Conservation (phyloP, 2,113 vertebrate genomes). For the Turdus rufiventris region DNA sequence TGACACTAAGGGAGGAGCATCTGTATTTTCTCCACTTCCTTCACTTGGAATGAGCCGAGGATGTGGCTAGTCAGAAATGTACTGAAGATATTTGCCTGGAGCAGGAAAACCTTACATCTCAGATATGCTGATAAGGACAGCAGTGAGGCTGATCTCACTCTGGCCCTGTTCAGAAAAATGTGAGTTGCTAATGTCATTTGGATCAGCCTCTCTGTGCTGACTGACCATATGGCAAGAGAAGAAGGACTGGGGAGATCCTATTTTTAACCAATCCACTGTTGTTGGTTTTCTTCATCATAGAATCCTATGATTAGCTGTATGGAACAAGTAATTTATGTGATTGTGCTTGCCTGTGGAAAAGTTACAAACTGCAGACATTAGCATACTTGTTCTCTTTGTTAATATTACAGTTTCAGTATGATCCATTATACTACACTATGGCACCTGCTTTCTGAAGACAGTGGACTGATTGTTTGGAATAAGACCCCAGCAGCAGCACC, state of each 20-base stretch:
- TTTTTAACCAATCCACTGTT: background rate
- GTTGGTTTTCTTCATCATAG: background rate
- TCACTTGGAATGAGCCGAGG: background rate
- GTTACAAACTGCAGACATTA: background rate
- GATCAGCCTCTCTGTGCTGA: background rate
- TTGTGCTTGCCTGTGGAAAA: background rate
- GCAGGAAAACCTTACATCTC: background rate
- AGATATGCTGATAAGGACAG: background rate
- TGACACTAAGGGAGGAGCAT: background rate
- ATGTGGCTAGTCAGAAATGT: background rate
- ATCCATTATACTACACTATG: background rate
- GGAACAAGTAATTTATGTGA: background rate
- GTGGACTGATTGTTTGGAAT: background rate
- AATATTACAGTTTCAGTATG: background rate
- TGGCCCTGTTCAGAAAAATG: background rate
- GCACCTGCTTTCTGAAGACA: background rate
- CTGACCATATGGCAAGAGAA: background rate
- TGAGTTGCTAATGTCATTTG: background rate
- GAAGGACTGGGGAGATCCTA: background rate
- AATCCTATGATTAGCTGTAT: background rate
- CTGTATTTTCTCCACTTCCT: background rate
- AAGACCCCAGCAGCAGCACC: background rate
- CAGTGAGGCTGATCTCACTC: background rate
- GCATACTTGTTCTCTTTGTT: background rate
- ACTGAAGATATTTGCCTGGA: background rate